Evolutionary conservation across 2,113 vertebrate genomes (phyloP), one percentile per base, ranked within the genome.

Genomic region (Microtus ochrogaster): DNA sequence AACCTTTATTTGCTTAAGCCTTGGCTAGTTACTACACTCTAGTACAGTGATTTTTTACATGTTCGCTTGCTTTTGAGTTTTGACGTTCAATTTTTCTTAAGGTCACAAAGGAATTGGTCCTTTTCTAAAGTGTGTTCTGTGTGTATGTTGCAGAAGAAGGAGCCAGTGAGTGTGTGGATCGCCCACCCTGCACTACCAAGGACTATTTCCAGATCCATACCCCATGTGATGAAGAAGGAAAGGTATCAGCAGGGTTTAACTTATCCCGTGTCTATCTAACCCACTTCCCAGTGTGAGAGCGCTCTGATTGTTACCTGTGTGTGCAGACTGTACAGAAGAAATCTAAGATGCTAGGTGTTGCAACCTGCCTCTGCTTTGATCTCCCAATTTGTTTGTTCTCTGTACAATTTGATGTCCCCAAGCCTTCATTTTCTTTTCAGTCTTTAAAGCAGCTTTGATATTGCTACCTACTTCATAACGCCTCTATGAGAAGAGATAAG

Each of bases 161-260:
- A 90, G 99, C 99, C 16, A 97, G 98, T 9, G 92, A 79, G 0
- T 99, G 99, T 96, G 98, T 95, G 92, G 97, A 98, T 41, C 99
- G 99, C 92, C 99, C 99, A 44, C 98, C 99, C 0, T 99, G 99
- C 94, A 99, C 99, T 84, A 98, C 88, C 44, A 99, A 99, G 97
- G 99, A 99, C 98, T 99, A 99, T 96, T 99, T 99, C 97, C 99
- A 99, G 98, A 99, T 99, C 96, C 99, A 99, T 90, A 99, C 99
- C 2, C 98, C 99, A 0, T 99, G 99, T 97, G 99, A 99, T 97
- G 98, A 98, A 8, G 99, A 99, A 55, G 99, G 99, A 96, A 99
- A 99, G 99, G 99, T 99, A 98, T 2, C 98, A 97, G 90, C 39
- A 55, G 55, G 12, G 3, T 73, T 72, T 44, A 13, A 22, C 39